Conservation (phyloP, 1,140 invertebrate species). For the Heliconius hermathena region DNA sequence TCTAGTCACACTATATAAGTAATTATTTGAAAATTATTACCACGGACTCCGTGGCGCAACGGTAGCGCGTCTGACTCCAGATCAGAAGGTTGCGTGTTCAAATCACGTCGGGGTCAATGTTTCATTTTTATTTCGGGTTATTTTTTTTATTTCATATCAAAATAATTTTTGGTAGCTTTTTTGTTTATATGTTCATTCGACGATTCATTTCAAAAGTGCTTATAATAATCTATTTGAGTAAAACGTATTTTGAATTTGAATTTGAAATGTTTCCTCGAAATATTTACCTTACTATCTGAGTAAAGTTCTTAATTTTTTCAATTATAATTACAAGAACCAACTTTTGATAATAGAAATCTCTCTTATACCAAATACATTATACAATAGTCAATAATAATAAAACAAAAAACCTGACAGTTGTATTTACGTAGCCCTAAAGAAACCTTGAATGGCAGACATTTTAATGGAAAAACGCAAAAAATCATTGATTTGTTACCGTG, state of each 20-base stretch:
- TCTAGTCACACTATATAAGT: not conserved
- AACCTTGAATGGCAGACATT: not conserved
- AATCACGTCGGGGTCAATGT: slow-evolving; percentile 86
- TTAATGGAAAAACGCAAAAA: not conserved
- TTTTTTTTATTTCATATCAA: not conserved
- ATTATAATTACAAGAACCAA: not conserved
- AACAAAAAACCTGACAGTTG: not conserved
- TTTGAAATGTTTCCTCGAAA: not conserved
- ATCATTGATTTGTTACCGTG: not conserved
- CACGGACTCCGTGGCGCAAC: not conserved
- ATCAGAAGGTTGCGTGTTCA: slow-evolving; percentile 93
- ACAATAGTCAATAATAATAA: not conserved
- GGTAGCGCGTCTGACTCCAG: slow-evolving; percentile 82
- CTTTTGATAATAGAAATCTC: not conserved
- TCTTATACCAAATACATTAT: not conserved
- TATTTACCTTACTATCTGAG: no score
- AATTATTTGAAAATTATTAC: not conserved
- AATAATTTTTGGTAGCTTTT: no score
- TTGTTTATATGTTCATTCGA: no score
- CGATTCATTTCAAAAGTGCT: no score
- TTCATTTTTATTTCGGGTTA: not conserved
- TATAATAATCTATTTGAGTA: no score
- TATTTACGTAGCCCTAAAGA: not conserved
- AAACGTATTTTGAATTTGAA: no score
- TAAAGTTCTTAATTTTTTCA: not conserved